These are phyloP conservation scores for Myotis davidii DNA, from an alignment of 2,113 vertebrate genomes.

Conservation along the genomic window DNA sequence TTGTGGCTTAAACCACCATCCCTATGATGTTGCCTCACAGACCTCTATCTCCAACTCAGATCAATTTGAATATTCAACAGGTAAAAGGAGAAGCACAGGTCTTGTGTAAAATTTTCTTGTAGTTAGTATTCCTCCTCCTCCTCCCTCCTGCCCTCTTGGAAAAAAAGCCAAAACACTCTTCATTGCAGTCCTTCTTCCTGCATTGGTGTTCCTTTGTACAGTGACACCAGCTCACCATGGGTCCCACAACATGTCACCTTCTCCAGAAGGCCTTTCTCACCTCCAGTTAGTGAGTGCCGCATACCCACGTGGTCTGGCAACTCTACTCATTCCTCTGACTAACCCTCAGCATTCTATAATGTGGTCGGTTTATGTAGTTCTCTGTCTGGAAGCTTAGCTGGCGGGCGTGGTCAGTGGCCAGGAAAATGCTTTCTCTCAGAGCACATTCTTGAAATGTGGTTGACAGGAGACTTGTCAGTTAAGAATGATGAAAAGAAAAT, in stretches of 20 bases:
- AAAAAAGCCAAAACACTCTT: neutral
- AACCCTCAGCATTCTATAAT: neutral
- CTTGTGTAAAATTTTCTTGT: neutral
- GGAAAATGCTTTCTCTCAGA: neutral
- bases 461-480: neutral
- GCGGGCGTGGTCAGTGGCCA: neutral
- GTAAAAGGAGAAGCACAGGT: neutral
- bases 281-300: neutral
- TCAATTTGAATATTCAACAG: neutral
- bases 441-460: neutral
- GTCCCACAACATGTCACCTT: neutral
- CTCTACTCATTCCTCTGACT: too few relatives aligned
- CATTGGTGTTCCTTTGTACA: fast-evolving
- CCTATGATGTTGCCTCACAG: neutral
- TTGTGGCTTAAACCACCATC: neutral
- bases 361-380: neutral
- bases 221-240: neutral
- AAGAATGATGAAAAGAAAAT: neutral
- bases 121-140: neutral
- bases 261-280: neutral
- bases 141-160: neutral
- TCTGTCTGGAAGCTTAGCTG: neutral
- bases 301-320: fast-evolving
- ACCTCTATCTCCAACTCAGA: neutral
- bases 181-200: neutral